These are phyloP conservation scores for Avahi laniger DNA, from an alignment of 2,797 vertebrate genomes.

Conservation along the genomic window DNA sequence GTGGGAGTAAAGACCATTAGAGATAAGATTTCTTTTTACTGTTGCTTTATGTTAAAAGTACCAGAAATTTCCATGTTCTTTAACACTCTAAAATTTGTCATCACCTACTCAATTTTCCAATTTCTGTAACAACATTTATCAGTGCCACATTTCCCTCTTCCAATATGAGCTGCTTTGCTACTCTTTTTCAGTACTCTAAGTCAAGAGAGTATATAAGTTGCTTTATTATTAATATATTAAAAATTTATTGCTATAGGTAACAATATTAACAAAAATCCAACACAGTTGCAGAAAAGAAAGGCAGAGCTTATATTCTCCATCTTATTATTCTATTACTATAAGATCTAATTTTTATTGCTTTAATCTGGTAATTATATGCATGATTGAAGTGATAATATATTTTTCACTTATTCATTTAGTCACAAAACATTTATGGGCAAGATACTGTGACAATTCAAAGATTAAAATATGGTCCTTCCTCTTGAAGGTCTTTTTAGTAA, in stretches of 20 bases:
- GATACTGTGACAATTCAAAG: not conserved
- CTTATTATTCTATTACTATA: not conserved
- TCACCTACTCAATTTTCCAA: not conserved
- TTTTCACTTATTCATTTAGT: not conserved
- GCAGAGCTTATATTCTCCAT: not conserved
- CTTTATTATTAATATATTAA: not conserved
- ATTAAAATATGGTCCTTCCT: not conserved
- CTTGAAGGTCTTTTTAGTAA: not conserved
- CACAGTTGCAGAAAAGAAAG: not conserved
- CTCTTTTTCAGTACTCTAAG: not conserved
- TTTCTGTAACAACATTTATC: not conserved
- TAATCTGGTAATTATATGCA: not conserved
- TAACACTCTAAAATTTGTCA: not conserved
- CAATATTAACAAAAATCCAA: not conserved
- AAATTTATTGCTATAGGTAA: not conserved
- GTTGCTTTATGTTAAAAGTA: not conserved
- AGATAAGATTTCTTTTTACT: not conserved
- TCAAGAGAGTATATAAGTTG: not conserved
- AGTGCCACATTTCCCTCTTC: not conserved
- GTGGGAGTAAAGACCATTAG: not conserved
- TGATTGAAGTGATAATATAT: not conserved
- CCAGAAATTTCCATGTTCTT: not conserved
- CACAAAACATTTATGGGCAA: not conserved
- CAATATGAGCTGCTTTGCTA: not conserved
- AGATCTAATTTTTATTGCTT: not conserved